phyloP scores from a whole-genome alignment of 2,113 vertebrate genomes.

The Tichodroma muraria region DNA sequence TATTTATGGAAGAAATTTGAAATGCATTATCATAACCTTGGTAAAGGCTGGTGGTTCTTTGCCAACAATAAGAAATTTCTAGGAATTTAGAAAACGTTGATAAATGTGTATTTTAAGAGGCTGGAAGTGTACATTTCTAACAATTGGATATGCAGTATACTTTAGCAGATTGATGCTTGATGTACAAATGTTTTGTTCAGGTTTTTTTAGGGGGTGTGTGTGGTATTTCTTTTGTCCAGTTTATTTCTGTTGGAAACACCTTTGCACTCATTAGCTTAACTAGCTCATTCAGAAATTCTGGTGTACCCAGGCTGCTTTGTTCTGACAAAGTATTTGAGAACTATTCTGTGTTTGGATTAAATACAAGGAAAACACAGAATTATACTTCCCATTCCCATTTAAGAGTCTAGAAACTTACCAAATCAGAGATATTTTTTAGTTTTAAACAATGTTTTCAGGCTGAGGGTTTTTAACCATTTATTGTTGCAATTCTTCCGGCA shows the following conservation, averaged over 20 bases:
- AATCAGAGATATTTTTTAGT: neutral
- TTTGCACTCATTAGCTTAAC: neutral
- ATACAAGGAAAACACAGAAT: neutral
- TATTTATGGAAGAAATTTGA: slow-evolving; percentile 11
- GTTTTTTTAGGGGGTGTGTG: neutral
- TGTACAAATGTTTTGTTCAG: neutral
- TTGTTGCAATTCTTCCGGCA: neutral
- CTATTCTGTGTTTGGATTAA: neutral
- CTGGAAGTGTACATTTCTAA: neutral
- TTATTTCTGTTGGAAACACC: neutral
- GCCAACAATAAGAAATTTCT: neutral
- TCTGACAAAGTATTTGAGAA: neutral
- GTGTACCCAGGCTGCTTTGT: neutral
- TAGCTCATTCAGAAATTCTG: neutral
- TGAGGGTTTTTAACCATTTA: neutral
- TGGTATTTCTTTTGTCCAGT: neutral
- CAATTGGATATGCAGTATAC: neutral
- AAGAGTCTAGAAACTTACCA: neutral
- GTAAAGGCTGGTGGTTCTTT: neutral
- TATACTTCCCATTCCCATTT: neutral
- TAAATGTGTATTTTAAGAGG: neutral
- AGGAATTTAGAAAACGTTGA: neutral
- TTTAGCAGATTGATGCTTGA: neutral
- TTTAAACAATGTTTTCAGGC: neutral
- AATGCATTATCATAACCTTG: neutral